Evolutionary conservation across 2,113 vertebrate species (phyloP).

Genomic region (Plestiodon gilberti): DNA sequence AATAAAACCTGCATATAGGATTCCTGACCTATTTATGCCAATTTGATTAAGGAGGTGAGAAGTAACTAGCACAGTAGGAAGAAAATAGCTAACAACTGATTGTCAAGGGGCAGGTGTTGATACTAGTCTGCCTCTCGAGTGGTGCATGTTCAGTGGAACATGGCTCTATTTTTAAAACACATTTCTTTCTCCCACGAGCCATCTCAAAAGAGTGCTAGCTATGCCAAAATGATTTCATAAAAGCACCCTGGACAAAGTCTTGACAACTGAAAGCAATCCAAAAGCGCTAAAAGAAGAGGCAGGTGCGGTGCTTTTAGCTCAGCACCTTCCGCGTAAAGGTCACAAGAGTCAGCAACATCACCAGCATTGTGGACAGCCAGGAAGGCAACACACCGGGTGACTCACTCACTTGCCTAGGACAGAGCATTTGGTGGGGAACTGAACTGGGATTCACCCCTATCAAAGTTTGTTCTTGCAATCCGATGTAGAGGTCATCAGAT

Average conservation of each 20-base stretch:
- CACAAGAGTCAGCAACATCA: not conserved
- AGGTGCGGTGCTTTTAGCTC: constrained; percentile 6
- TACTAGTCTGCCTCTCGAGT: not conserved
- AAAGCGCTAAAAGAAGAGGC: constrained; percentile 23
- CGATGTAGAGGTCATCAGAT: constrained; percentile 8
- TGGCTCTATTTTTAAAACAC: constrained; percentile 27
- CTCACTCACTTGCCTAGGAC: constrained; percentile 4
- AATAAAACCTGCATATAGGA: constrained; percentile 46
- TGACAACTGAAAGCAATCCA: constrained; percentile 21
- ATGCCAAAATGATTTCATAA: constrained; percentile 6
- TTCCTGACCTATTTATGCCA: constrained; percentile 51
- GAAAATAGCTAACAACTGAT: constrained; percentile 50
- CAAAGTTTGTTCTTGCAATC: constrained; percentile 8
- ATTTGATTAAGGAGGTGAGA: constrained; percentile 67
- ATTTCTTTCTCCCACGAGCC: not conserved
- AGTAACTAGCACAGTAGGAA: constrained; percentile 24
- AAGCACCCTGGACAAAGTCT: constrained; percentile 25
- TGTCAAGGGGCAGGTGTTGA: constrained; percentile 20
- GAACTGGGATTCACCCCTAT: constrained; percentile 25
- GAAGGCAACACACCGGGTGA: rapidly evolving
- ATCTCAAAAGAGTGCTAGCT: constrained; percentile 32
- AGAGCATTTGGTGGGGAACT: constrained; percentile 6
- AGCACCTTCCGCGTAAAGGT: constrained; percentile 25
- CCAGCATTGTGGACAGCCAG: not conserved
- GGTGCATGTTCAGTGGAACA: not conserved